phyloP scores from a whole-genome alignment of 2,888 invertebrate species.

The Cryptophagus acutangulus region DNA sequence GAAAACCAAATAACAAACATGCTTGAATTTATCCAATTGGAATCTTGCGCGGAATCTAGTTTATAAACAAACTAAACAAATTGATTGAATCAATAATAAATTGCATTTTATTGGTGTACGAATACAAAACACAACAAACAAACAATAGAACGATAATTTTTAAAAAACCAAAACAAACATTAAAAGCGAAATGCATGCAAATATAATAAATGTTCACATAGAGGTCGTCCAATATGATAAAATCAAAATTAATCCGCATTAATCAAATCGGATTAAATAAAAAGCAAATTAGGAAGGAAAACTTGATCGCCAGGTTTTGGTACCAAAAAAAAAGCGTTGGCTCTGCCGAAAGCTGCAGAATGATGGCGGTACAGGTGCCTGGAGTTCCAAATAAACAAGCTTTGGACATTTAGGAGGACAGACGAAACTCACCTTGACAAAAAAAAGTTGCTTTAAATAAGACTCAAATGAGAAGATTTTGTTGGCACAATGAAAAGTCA shows the following conservation, averaged over 20 bases:
- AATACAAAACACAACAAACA: no score
- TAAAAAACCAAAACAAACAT: no score
- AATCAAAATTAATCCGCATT: slow-evolving; percentile 31
- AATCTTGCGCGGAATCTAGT: no score
- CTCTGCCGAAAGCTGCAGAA: neutral
- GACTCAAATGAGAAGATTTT: slow-evolving; percentile 31
- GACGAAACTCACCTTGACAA: slow-evolving; percentile 30
- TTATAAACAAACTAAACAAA: no score
- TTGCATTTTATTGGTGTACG: no score
- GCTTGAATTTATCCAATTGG: no score
- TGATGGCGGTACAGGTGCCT: neutral
- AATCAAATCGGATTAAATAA: slow-evolving; percentile 33
- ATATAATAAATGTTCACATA: slow-evolving; percentile 9
- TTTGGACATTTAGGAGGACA: slow-evolving; percentile 6
- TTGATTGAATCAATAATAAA: no score
- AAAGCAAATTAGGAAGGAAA: slow-evolving; percentile 17
- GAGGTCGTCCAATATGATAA: no score
- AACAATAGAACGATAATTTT: no score
- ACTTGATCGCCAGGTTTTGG: neutral
- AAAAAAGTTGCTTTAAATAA: slow-evolving; percentile 29
- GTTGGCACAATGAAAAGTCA: slow-evolving; percentile 39
- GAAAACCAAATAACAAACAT: no score
- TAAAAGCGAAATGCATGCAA: no score
- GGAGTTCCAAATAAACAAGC: slow-evolving; percentile 14
- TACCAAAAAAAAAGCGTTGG: neutral